These are phyloP conservation scores for Sinotaia quadrata DNA, from an alignment of 2,888 invertebrate species.

Conservation along the genomic window DNA sequence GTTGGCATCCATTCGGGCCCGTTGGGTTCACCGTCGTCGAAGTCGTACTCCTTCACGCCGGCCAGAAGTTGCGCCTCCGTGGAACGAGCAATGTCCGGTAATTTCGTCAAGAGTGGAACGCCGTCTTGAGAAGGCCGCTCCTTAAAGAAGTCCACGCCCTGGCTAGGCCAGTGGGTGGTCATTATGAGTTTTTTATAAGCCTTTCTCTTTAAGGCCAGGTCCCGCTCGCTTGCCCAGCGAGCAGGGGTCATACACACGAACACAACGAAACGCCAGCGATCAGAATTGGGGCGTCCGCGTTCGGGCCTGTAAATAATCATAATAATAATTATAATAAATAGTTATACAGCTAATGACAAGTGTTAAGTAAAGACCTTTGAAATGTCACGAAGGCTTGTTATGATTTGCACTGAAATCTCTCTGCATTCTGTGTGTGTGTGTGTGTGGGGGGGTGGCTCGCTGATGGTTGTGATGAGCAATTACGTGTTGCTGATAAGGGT, in stretches of 20 bases:
- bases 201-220: constrained; percentile 47
- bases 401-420: too few species aligned
- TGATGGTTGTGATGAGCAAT: too few species aligned
- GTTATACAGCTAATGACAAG: too few species aligned
- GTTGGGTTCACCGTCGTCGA: constrained; percentile 22
- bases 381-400: too few species aligned
- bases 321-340: too few species aligned
- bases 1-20: constrained; percentile 16
- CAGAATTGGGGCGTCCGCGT: constrained; percentile 46
- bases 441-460: too few species aligned
- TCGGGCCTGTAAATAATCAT: constrained; percentile 42
- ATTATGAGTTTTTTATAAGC: constrained; percentile 49
- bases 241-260: constrained; percentile 66
- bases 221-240: constrained; percentile 52
- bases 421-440: too few species aligned
- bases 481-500: too few species aligned
- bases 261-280: constrained; percentile 59
- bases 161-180: constrained; percentile 61
- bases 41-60: constrained; percentile 34
- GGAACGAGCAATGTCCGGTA: constrained; percentile 40
- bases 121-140: not conserved
- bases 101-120: constrained; percentile 15
- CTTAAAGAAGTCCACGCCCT: constrained; percentile 44
- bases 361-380: too few species aligned
- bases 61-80: constrained; percentile 37